Evolutionary conservation across 2,797 vertebrate genomes (phyloP).

Genomic region (Nothura maculosa): DNA sequence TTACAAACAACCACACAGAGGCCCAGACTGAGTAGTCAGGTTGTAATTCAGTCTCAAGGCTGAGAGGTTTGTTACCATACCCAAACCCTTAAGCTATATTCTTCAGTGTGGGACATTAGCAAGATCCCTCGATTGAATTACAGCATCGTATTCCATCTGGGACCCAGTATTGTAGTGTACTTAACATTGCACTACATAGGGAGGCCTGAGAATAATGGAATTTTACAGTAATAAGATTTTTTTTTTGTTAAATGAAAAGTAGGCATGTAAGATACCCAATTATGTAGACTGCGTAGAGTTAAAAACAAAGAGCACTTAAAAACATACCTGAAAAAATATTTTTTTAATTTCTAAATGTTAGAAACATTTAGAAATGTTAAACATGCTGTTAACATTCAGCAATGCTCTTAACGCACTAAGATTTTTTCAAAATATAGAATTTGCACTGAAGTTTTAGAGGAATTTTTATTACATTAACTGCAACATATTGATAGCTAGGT

Average conservation of each 20-base stretch:
- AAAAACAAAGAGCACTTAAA: conserved; percentile 38
- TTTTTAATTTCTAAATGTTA: not conserved
- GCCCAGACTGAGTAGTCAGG: conserved; percentile 67
- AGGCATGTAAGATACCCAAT: conserved; percentile 58
- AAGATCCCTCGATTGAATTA: conserved; percentile 86
- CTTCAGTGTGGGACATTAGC: conserved; percentile 85
- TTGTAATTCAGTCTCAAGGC: conserved; percentile 81
- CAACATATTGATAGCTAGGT: not conserved
- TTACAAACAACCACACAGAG: conserved; percentile 52
- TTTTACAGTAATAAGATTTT: conserved; percentile 81
- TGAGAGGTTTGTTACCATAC: conserved; percentile 81
- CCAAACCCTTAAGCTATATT: conserved; percentile 87
- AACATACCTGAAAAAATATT: not conserved
- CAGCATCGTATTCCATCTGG: conserved; percentile 85
- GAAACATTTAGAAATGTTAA: not conserved
- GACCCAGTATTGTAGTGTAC: conserved; percentile 82
- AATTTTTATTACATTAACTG: not conserved
- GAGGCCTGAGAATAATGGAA: conserved; percentile 82
- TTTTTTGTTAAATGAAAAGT: conserved; percentile 80
- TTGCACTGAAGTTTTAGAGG: not conserved
- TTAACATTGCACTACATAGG: conserved; percentile 83
- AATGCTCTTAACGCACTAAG: not conserved
- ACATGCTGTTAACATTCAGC: not conserved
- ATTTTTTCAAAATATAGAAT: conserved; percentile 36
- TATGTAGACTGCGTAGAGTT: conserved; percentile 49